Conservation (phyloP, 2,888 invertebrate species). For the Thalpophila matura region DNA sequence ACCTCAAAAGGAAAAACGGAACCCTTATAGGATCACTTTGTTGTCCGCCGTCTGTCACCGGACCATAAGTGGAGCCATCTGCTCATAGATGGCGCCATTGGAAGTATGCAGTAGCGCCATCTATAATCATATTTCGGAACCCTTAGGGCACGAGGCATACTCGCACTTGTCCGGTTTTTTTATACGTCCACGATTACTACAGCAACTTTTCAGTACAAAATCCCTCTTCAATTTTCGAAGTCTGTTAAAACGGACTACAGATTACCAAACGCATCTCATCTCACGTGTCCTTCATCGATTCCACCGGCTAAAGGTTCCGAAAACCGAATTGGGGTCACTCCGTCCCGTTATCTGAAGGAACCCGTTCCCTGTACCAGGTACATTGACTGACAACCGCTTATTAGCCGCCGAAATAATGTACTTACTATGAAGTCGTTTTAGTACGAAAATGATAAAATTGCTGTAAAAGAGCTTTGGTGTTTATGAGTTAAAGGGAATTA, state of each 20-base stretch:
- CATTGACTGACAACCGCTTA: constrained; percentile 59
- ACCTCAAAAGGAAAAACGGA: too few species aligned
- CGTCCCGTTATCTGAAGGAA: constrained; percentile 72
- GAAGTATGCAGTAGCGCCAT: too few species aligned
- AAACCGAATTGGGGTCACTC: constrained; percentile 73
- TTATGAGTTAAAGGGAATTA: neutral
- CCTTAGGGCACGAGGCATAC: too few species aligned
- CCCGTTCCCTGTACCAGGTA: constrained; percentile 63
- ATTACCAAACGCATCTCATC: constrained; percentile 14
- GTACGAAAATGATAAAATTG: constrained; percentile 48
- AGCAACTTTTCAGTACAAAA: too few species aligned
- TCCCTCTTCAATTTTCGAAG: too few species aligned
- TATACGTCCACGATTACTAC: too few species aligned
- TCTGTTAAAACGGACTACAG: neutral
- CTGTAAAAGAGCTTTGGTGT: constrained; percentile 30
- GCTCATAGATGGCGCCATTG: too few species aligned
- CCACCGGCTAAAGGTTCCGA: constrained; percentile 65
- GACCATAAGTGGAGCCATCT: too few species aligned
- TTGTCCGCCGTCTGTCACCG: too few species aligned
- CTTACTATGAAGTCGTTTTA: constrained; percentile 32
- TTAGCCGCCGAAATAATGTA: constrained; percentile 54
- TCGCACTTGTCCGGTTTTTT: too few species aligned
- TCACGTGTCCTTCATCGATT: constrained; percentile 50
- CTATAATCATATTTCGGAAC: too few species aligned
- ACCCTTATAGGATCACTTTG: too few species aligned